Conservation (phyloP, 2,888 invertebrate species). For the Cabera pusaria region DNA sequence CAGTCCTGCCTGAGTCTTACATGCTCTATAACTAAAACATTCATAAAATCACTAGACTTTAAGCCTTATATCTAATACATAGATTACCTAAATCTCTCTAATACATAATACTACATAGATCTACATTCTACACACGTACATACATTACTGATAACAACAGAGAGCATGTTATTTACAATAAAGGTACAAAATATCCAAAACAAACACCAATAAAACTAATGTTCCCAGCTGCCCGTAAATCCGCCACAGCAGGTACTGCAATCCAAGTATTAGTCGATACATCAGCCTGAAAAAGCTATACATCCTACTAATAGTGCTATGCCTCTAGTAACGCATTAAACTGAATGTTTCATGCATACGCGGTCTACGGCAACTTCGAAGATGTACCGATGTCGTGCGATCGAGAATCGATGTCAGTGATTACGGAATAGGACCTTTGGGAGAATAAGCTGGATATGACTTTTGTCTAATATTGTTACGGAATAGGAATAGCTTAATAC, state of each 20-base stretch:
- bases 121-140: too few relatives aligned
- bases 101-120: too few relatives aligned
- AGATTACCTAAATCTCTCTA: too few relatives aligned
- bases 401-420: too few relatives aligned
- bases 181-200: conserved; percentile 4
- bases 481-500: too few relatives aligned
- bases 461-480: too few relatives aligned
- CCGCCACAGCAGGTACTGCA: conserved; percentile 35
- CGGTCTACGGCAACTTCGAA: conserved; percentile 30
- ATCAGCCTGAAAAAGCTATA: conserved; percentile 61
- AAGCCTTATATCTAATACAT: too few relatives aligned
- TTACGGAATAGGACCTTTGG: conserved; percentile 10
- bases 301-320: conserved; percentile 65
- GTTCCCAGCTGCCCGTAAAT: conserved; percentile 6
- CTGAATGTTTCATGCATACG: conserved; percentile 66
- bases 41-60: too few relatives aligned
- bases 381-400: conserved; percentile 30
- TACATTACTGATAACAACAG: too few relatives aligned
- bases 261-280: conserved; percentile 69
- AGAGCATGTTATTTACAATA: too few relatives aligned
- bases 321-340: conserved; percentile 54
- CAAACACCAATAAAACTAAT: conserved; percentile 12
- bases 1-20: too few relatives aligned
- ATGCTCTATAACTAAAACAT: too few relatives aligned
- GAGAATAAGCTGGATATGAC: conserved; percentile 1